Evolutionary conservation across 2,888 invertebrate genomes (phyloP).

Genomic region (Pherbina coryleti): DNA sequence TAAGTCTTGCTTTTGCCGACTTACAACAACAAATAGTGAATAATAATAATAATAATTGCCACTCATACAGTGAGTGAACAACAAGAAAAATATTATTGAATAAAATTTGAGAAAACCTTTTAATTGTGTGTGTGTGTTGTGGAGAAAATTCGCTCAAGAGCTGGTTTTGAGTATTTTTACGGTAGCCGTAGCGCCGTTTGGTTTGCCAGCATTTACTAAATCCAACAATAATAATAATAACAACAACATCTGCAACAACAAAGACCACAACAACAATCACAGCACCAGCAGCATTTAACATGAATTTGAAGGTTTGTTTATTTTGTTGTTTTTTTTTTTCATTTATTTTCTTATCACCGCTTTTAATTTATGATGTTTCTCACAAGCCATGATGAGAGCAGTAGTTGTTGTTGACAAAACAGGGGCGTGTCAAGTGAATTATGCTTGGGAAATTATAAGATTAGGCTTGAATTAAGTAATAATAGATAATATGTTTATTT

Average conservation of each 20-base stretch:
- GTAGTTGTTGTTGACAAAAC: no score
- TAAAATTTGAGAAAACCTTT: background rate
- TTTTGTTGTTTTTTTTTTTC: background rate
- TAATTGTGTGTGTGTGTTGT: background rate
- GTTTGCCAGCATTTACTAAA: background rate
- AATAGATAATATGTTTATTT: no score
- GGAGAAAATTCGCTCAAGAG: background rate
- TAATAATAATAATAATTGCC: background rate
- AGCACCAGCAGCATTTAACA: background rate
- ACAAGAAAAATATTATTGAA: background rate
- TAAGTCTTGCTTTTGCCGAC: background rate
- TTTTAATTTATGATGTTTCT: no score
- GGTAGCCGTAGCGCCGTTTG: background rate
- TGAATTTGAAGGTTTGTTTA: slow-evolving; percentile 29
- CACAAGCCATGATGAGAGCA: no score
- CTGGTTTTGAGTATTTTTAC: slow-evolving; percentile 3
- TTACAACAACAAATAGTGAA: background rate
- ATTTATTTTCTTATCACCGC: background rate
- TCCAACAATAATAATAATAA: background rate
- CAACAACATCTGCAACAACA: slow-evolving; percentile 17
- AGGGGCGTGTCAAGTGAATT: no score
- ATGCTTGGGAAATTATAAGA: no score
- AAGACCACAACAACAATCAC: slow-evolving; percentile 4
- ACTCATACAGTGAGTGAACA: background rate
- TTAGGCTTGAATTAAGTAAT: no score